Conservation (phyloP, 2,797 vertebrate genomes). For the Brachyrhaphis roseni region DNA sequence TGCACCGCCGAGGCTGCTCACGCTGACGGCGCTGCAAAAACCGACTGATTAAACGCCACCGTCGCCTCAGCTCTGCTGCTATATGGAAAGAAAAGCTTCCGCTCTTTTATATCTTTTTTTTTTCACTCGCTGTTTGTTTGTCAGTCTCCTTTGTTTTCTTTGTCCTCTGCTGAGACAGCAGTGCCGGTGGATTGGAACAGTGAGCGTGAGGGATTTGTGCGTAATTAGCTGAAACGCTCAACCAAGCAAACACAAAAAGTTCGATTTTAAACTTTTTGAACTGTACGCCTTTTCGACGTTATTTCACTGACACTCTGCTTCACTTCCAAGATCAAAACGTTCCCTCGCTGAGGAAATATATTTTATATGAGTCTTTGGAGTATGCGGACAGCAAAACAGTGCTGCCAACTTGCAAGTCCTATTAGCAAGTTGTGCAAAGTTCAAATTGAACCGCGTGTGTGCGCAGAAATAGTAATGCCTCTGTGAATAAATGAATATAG, state of each 20-base stretch:
- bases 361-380: conserved; percentile 76
- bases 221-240: conserved; percentile 85
- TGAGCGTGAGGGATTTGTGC: conserved; percentile 76
- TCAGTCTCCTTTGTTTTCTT: conserved; percentile 82
- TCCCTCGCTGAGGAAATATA: conserved; percentile 70
- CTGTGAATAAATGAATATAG: conserved; percentile 35
- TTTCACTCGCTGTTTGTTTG: conserved; percentile 78
- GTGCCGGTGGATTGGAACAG: conserved; percentile 78
- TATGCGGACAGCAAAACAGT: conserved; percentile 71
- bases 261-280: conserved; percentile 80
- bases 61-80: conserved; percentile 78
- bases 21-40: conserved; percentile 75
- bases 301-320: conserved; percentile 79
- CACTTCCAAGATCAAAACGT: conserved; percentile 81
- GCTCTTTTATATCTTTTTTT: conserved; percentile 73
- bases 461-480: conserved; percentile 40
- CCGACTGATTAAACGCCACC: conserved; percentile 82
- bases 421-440: conserved; percentile 77
- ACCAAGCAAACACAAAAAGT: conserved; percentile 76
- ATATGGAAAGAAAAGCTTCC: conserved; percentile 76
- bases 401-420: conserved; percentile 70
- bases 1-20: conserved; percentile 67
- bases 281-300: conserved; percentile 64
- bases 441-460: conserved; percentile 55
- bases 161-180: conserved; percentile 81